These are phyloP conservation scores for Calliopsis andreniformis DNA, from an alignment of 1,140 invertebrate genomes.

Conservation along the genomic window DNA sequence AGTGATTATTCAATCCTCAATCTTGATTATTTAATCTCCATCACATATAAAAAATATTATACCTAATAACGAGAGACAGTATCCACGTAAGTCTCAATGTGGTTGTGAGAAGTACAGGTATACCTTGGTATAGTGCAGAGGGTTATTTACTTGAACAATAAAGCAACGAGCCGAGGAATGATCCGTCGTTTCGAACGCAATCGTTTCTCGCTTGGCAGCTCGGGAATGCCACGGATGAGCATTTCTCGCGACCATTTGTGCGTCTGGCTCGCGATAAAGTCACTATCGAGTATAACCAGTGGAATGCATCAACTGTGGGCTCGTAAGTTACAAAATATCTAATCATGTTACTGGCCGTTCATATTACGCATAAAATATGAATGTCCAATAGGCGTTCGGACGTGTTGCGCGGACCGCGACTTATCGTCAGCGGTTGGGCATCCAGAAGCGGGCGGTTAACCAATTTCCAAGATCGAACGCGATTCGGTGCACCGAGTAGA, in stretches of 20 bases:
- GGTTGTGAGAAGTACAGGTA: too few species aligned
- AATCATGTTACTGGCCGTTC: neutral
- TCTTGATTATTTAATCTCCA: too few species aligned
- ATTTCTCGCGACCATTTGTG: neutral
- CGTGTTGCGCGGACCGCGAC: neutral
- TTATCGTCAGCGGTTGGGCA: constrained; percentile 31
- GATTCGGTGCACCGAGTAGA: constrained; percentile 43
- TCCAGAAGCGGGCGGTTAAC: constrained; percentile 27
- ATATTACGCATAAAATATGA: constrained; percentile 7
- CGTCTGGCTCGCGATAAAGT: neutral
- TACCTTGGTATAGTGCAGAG: too few species aligned
- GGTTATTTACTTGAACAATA: too few species aligned
- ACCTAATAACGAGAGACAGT: too few species aligned
- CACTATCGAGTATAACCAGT: neutral
- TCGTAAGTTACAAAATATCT: neutral
- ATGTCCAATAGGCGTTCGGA: neutral
- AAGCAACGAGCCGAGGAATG: neutral
- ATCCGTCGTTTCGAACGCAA: neutral
- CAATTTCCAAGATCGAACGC: constrained; percentile 55
- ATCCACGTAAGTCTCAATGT: too few species aligned
- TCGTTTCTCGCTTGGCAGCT: constrained; percentile 1
- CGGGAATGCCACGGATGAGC: neutral
- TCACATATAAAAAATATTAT: too few species aligned
- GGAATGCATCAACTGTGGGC: neutral
- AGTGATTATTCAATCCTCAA: too few species aligned